phyloP scores from a whole-genome alignment of 2,797 vertebrate species.

The Etheostoma nigrum region DNA sequence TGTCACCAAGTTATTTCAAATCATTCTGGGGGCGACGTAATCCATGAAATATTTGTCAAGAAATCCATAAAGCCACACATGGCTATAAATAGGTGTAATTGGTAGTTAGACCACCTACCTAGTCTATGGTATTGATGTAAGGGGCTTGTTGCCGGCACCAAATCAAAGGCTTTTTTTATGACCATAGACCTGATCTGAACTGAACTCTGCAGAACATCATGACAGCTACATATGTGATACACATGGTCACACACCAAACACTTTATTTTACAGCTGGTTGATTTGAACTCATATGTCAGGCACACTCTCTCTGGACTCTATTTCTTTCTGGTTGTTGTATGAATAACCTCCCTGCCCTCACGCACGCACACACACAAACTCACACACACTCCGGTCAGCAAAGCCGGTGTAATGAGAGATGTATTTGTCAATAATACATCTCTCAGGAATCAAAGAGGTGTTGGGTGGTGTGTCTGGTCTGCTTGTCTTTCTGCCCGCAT shows the following conservation, averaged over 20 bases:
- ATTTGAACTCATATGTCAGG: constrained; percentile 28
- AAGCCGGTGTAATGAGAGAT: constrained; percentile 42
- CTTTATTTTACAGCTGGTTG: neutral
- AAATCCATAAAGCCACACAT: too few species aligned
- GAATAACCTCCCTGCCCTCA: constrained; percentile 19
- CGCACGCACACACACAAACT: neutral
- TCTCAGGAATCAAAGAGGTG: constrained; percentile 32
- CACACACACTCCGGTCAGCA: constrained; percentile 15
- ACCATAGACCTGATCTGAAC: neutral
- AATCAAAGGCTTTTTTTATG: neutral
- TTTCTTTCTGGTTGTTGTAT: constrained; percentile 8
- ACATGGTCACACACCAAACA: neutral
- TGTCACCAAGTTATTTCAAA: too few species aligned
- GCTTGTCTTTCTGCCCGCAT: constrained; percentile 28
- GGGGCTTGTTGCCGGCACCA: neutral
- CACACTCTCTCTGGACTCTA: constrained; percentile 20
- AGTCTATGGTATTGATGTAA: neutral
- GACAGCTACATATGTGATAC: neutral
- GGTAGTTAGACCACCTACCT: too few species aligned
- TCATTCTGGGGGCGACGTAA: too few species aligned
- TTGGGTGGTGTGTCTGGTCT: constrained; percentile 23
- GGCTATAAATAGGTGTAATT: too few species aligned
- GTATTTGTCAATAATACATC: constrained; percentile 62
- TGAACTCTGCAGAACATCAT: neutral
- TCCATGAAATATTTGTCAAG: too few species aligned